Conservation (phyloP, 2,797 vertebrate genomes). For the Mus caroli region DNA sequence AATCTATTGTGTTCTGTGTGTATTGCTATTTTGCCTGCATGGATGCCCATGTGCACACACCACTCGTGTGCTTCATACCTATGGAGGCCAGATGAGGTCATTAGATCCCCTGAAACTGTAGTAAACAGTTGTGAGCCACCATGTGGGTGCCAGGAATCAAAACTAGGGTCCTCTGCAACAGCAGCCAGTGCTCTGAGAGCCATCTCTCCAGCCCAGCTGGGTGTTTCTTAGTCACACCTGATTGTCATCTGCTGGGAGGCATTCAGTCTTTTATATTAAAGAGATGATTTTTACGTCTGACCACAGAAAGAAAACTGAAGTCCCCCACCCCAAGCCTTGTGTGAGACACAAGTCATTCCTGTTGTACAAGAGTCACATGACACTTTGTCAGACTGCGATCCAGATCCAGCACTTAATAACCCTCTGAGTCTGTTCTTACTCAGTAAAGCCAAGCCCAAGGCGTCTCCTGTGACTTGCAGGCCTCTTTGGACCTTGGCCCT, state of each 20-base stretch:
- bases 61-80: too few relatives aligned
- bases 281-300: neutral
- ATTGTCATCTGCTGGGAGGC: conserved; percentile 6
- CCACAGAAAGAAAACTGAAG: neutral
- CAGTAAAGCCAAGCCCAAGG: neutral
- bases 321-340: neutral
- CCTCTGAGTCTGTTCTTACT: neutral
- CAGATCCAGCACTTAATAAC: neutral
- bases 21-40: neutral
- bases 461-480: neutral
- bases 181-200: neutral
- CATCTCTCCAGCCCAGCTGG: neutral
- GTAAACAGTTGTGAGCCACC: neutral
- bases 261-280: neutral
- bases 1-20: too few relatives aligned
- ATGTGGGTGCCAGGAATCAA: neutral
- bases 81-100: neutral
- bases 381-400: neutral
- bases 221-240: neutral
- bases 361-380: neutral
- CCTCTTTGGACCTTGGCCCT: neutral
- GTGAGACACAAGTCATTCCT: neutral
- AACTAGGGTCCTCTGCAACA: neutral
- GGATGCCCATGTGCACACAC: neutral
- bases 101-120: neutral